Percentiles rank a stretch among this genome's conserved stretches.
Conservation (phyloP, 1,140 invertebrate species). For the Onthophagus taurus region DNA sequence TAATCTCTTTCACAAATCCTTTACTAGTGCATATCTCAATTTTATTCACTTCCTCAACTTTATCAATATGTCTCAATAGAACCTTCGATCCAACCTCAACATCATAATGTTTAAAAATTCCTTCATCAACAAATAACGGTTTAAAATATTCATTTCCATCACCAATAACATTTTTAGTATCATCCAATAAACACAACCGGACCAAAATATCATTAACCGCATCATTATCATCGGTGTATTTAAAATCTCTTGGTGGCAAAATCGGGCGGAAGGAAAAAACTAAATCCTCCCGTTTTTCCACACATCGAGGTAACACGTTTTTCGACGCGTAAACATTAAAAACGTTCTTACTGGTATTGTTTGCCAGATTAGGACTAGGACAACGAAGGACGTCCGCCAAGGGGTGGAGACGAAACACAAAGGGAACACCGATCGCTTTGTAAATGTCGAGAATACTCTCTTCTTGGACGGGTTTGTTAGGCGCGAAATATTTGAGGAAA, state of each 20-base stretch:
- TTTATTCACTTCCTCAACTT: conserved; percentile 17
- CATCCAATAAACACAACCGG: conserved; percentile 5
- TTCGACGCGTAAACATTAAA: conserved; percentile 2
- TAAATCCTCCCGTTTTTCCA: too few species aligned
- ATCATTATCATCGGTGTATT: neutral
- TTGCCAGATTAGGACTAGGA: too few species aligned
- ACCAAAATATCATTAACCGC: conserved; percentile 7
- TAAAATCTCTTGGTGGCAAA: too few species aligned
- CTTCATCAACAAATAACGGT: conserved; percentile 19
- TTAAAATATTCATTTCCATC: conserved; percentile 2
- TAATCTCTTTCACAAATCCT: conserved; percentile 38
- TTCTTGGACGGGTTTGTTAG: too few species aligned
- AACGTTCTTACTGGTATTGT: too few species aligned
- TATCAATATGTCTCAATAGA: conserved; percentile 28
- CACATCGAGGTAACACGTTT: neutral
- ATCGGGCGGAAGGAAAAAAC: too few species aligned
- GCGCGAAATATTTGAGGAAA: conserved; percentile 1
- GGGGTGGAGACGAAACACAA: too few species aligned
- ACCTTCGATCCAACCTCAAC: conserved; percentile 37
- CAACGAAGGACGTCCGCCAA: too few species aligned
- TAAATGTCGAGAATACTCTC: too few species aligned
- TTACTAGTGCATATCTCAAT: conserved; percentile 23
- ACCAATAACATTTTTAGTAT: neutral
- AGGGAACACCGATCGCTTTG: too few species aligned
- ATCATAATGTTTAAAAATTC: conserved; percentile 26